Base-by-base conservation (phyloP, 2,113 vertebrate species). In the Zootoca vivipara region DNA sequence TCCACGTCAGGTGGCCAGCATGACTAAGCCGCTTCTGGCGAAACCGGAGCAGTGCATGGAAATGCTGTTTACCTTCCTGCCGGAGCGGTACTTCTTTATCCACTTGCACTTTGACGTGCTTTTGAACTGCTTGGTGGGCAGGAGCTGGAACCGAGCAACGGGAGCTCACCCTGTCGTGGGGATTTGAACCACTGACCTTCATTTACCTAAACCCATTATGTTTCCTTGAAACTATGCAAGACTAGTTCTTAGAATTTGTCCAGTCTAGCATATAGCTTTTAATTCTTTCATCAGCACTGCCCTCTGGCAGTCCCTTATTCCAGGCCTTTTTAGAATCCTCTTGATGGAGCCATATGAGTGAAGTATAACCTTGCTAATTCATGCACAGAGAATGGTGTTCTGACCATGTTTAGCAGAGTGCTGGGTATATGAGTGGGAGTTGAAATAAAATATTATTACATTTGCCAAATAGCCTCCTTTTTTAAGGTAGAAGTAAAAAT, bases 291-390 rank as follows among this genome's bases (percentile, higher is more conserved):
- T 85, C 67, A 83, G 85, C 87, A 16, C 85, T 87, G 15, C 12
- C 42, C 82, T 46, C 22, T 15, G 87, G 85, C 22, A 86, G 84
- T 75, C 84, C 72, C 81, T 86, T 85, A 0, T 0, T 26, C 33
- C 89, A 79, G 65, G 58, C 72, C 82, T 85, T 65, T 9, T 82
- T 80, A n/a, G 72, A 62, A 33, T 75, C 35, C 1, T 75, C 26
- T 75, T 10, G 20, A 80, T 4, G 56, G 20, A 86, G 78, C 16
- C 65, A 1, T 0, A 75, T 90, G 89, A 10, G 9, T 72, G 64
- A 33, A 70, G 42, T 24, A 70, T 52, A 70, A 80, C 18, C 81
- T 90, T 56, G 85, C 10, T 28, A 30, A 90, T 93, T 91, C 69
- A 83, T 0, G 0, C 78, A 40, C 67, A n/a, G 84, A 87, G 80